Conservation (phyloP, 2,113 vertebrate species). For the Albula goreensis region DNA sequence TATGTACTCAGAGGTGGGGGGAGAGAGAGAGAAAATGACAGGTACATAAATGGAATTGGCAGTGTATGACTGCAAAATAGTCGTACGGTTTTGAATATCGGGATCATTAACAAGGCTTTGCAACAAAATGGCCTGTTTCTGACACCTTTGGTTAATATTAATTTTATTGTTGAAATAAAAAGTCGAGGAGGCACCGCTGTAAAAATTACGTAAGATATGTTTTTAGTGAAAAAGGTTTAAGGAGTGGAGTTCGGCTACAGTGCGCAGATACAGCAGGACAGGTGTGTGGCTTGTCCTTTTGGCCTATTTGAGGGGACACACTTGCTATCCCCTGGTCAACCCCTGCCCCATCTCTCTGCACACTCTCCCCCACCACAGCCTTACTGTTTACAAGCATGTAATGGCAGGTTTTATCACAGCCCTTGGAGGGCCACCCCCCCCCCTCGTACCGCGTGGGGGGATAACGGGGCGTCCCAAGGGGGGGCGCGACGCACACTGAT, state of each 20-base stretch:
- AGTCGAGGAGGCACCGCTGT: not conserved
- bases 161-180: not conserved
- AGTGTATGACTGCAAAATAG: no score
- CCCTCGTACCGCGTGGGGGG: constrained; percentile 18
- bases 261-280: not conserved
- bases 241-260: not conserved
- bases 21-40: constrained; percentile 11
- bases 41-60: no score
- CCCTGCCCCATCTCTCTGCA: constrained; percentile 38
- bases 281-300: not conserved
- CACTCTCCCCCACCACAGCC: constrained; percentile 35
- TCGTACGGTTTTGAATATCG: not conserved
- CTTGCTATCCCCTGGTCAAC: constrained; percentile 4
- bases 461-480: constrained; percentile 31
- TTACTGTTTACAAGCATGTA: constrained; percentile 40
- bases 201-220: not conserved
- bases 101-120: not conserved
- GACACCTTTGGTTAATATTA: not conserved
- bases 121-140: not conserved
- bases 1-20: constrained; percentile 48
- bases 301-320: not conserved
- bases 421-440: constrained; percentile 20
- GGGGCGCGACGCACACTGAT: constrained; percentile 44
- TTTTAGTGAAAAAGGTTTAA: not conserved
- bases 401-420: constrained; percentile 42